phyloP scores from a whole-genome alignment of 2,113 vertebrate species.

The Panthera uncia region DNA sequence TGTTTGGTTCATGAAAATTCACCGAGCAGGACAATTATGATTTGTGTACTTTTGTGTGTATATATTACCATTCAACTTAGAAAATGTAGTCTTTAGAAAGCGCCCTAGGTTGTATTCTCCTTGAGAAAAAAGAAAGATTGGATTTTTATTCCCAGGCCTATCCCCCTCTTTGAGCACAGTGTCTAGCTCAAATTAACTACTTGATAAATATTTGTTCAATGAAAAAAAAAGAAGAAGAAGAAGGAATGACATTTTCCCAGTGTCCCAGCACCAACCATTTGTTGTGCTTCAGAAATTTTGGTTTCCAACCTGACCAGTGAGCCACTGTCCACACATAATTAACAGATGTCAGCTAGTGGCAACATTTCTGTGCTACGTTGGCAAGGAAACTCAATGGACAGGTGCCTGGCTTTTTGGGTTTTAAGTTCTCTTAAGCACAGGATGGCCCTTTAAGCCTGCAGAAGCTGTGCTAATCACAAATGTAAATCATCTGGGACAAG shows the following conservation, averaged over 20 bases:
- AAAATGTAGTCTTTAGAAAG: background rate
- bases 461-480: constrained; percentile 18
- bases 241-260: background rate
- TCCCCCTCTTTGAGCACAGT: background rate
- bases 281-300: background rate
- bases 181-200: background rate
- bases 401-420: background rate
- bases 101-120: background rate
- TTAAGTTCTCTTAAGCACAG: constrained; percentile 5
- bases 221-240: background rate
- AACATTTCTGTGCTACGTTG: background rate
- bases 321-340: background rate
- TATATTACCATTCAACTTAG: background rate
- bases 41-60: background rate
- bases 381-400: background rate
- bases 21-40: background rate
- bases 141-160: background rate
- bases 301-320: background rate
- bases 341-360: background rate
- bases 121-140: background rate
- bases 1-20: constrained; percentile 2
- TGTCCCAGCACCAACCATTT: background rate
- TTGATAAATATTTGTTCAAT: background rate
- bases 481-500: background rate
- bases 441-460: constrained; percentile 23